Conservation (phyloP, 2,888 invertebrate genomes). For the Aproaerema taeniolella region DNA sequence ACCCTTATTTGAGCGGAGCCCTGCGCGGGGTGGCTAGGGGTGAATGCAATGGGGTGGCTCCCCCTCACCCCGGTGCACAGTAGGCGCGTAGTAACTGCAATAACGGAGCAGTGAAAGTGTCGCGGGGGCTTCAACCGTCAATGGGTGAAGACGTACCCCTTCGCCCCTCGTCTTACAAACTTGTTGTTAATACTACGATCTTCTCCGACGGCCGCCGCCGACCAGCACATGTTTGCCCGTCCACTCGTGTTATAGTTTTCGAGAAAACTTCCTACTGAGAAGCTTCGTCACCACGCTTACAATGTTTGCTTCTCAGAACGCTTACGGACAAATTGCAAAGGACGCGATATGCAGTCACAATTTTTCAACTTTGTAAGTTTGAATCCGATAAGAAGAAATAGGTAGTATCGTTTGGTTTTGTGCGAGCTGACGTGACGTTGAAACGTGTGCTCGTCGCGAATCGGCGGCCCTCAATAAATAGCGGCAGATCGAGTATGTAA, state of each 20-base stretch:
- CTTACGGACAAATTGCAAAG: conserved; percentile 1
- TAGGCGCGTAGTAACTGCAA: conserved; percentile 77
- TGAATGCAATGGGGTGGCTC: conserved; percentile 67
- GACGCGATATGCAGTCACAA: not conserved
- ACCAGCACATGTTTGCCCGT: conserved; percentile 12
- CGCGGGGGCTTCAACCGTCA: conserved; percentile 76
- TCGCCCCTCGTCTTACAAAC: conserved; percentile 68
- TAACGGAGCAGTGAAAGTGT: conserved; percentile 77
- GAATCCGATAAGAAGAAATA: too few species aligned
- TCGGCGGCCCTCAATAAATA: conserved; percentile 19
- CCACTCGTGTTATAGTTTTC: conserved; percentile 8
- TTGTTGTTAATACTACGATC: conserved; percentile 66
- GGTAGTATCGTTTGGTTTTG: too few species aligned
- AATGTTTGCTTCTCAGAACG: conserved; percentile 4
- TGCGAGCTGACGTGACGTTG: not conserved
- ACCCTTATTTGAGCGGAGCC: conserved; percentile 57
- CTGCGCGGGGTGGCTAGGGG: conserved; percentile 57
- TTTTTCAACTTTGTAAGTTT: not conserved
- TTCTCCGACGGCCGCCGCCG: conserved; percentile 36
- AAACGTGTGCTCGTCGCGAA: conserved; percentile 15
- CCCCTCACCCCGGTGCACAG: conserved; percentile 53
- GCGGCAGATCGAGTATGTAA: conserved; percentile 39
- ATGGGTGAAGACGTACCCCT: conserved; percentile 75
- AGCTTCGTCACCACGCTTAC: conserved; percentile 4
- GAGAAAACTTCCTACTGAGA: conserved; percentile 6